Evolutionary conservation across 1,140 invertebrate genomes (phyloP), one percentile per base, ranked within the genome.

Genomic region (Lasaia peninsularis): DNA sequence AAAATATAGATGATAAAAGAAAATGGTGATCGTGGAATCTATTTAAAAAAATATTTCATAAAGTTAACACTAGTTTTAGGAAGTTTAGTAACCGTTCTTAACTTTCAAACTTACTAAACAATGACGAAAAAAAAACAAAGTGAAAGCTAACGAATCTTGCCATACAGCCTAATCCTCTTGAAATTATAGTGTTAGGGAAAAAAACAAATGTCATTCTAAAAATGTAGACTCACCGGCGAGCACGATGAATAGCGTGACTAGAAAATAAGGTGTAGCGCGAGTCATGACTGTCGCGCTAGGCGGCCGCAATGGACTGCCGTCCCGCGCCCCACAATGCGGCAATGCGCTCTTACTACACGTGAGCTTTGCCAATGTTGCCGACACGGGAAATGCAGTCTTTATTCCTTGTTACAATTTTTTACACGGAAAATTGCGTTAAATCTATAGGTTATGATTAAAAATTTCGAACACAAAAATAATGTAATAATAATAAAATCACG

Each of bases 291-390:
- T 63, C 62, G 55, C 58, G 63, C 65, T 52, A 57, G 58, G 67
- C 71, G 67, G 69, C 72, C 69, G 69, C 73, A 73, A 63, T 65
- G 54, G 60, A 63, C 63, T 64, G 69, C 58, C 53, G 35, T 53
- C 59, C 75, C 79, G 75, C 79, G 71, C 76, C 69, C 71, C 80
- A 79, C 80, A 87, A 71, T 87, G 84, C 84, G 84, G 84, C 80
- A 87, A 63, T 82, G 79, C 81, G 78, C 70, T 77, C 52, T 33
- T 53, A 34, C 32, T 33, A 53, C 33, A 21, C n/a, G 5, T 16
- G 8, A 37, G 31, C 14, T 20, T 53, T 50, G 20, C 63, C 67
- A 65, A 44, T 51, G 62, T 7, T 16, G 40, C 44, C 63, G 67
- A 69, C 65, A 62, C 52, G 40, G 35, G 35, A 31, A 11, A 34